Base-by-base conservation (phyloP, 2,113 vertebrate genomes). In the Salvelinus alpinus region DNA sequence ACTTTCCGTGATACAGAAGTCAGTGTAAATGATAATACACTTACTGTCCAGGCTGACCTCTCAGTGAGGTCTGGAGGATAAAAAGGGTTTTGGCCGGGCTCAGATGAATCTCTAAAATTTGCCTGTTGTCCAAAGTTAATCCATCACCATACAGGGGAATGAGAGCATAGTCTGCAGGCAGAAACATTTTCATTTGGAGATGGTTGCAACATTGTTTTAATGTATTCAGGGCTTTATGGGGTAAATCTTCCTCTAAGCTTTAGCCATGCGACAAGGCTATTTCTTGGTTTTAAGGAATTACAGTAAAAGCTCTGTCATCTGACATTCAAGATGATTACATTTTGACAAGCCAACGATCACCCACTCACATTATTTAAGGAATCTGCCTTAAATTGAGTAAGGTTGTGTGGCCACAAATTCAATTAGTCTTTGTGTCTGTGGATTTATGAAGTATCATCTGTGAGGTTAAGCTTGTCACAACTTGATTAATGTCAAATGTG, bases 281-380 rank as follows among this genome's bases (percentile, higher is more conserved):
- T 89, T 74, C 83, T 88, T 75, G 60, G 82, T 92, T 94, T 90
- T 94, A 90, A 92, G 93, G 89, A 96, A 93, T 96, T 94, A 96
- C 93, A 94, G 91, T 94, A 92, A 96, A 96, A 95, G 91, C 93
- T 91, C 91, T 92, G 93, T 92, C 94, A 90, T 94, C 88, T 91
- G 88, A 94, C 95, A 93, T 92, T 92, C 92, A 94, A 86, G 90
- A 94, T 94, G 92, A 97, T 97, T 97, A 95, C 92, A 96, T 95
- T 93, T 91, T 91, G 91, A 94, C 88, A 91, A 88, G 93, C 68
- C 92, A 90, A 90, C 92, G 92, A 94, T 94, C 77, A 51, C 74
- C 71, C 72, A 76, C 79, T 85, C 75, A 77, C 67, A 79, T 83
- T 82, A 81, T 88, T 85, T 67, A 86, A 84, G 72, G 69, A 80